These are phyloP conservation scores for Gobionotothen gibberifrons DNA, from an alignment of 2,797 vertebrate genomes.

Conservation along the genomic window DNA sequence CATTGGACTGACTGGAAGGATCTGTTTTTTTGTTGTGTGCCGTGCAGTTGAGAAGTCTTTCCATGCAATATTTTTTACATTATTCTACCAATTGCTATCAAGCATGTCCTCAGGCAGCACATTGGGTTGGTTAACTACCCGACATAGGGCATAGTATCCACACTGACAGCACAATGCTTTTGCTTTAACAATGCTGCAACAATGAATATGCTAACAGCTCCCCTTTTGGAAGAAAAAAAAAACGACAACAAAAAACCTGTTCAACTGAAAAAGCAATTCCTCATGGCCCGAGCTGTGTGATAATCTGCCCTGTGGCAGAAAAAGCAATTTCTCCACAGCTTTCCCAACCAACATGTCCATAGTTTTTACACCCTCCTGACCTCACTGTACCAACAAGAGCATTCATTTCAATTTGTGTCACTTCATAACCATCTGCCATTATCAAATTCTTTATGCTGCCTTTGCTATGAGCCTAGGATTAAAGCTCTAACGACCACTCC, in stretches of 20 bases:
- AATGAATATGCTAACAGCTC: conserved; percentile 61
- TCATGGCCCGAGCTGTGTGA: conserved; percentile 18
- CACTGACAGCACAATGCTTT: conserved; percentile 52
- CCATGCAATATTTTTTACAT: conserved; percentile 42
- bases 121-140: conserved; percentile 53
- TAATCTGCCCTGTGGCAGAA: conserved; percentile 52
- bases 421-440: conserved; percentile 78
- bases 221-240: conserved; percentile 54
- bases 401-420: conserved; percentile 81
- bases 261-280: conserved; percentile 55
- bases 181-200: conserved; percentile 49
- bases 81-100: conserved; percentile 62
- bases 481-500: conserved; percentile 76
- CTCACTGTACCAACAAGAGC: conserved; percentile 48
- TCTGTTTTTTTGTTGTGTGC: conserved; percentile 53
- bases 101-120: conserved; percentile 56
- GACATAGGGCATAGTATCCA: conserved; percentile 34
- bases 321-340: conserved; percentile 48
- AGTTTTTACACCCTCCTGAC: conserved; percentile 54
- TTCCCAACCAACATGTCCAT: conserved; percentile 37
- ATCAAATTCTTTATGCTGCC: conserved; percentile 69
- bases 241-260: conserved; percentile 34
- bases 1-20: conserved; percentile 41
- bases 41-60: conserved; percentile 30
- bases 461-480: conserved; percentile 68